These are phyloP conservation scores for Leptestheria dahalacensis DNA, from an alignment of 1,140 invertebrate species.

Conservation along the genomic window DNA sequence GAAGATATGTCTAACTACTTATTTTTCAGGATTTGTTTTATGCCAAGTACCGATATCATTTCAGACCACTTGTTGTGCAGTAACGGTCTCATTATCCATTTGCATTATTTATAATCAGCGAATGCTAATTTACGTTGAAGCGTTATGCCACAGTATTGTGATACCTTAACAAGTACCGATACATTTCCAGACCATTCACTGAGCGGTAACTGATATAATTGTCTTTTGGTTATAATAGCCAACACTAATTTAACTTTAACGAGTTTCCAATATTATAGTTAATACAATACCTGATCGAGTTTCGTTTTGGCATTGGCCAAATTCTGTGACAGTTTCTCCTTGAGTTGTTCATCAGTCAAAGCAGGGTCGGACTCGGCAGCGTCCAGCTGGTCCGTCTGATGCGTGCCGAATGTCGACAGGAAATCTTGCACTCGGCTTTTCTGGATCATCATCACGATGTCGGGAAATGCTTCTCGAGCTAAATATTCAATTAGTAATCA, in stretches of 20 bases:
- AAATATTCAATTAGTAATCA: not conserved
- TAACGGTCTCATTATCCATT: too few species aligned
- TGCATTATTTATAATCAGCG: too few species aligned
- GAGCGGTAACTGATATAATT: not conserved
- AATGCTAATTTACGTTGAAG: too few species aligned
- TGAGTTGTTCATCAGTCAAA: not conserved
- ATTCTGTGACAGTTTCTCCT: not conserved
- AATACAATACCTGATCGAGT: slow-evolving; percentile 1
- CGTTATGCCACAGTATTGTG: too few species aligned
- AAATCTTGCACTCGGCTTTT: slow-evolving; percentile 9
- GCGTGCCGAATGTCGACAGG: not conserved
- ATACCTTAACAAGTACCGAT: too few species aligned
- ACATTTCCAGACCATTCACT: not conserved
- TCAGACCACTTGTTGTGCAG: too few species aligned
- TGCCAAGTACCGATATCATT: too few species aligned
- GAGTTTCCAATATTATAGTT: not conserved
- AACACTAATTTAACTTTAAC: not conserved
- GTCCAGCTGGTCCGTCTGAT: not conserved
- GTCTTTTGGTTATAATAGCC: not conserved
- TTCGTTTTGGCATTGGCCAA: not conserved
- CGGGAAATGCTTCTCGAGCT: not conserved
- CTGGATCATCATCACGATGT: not conserved
- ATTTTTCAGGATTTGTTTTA: too few species aligned
- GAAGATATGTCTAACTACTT: too few species aligned
- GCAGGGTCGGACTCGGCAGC: not conserved